Conservation (phyloP, 2,888 invertebrate genomes). For the Candidula unifasciata region DNA sequence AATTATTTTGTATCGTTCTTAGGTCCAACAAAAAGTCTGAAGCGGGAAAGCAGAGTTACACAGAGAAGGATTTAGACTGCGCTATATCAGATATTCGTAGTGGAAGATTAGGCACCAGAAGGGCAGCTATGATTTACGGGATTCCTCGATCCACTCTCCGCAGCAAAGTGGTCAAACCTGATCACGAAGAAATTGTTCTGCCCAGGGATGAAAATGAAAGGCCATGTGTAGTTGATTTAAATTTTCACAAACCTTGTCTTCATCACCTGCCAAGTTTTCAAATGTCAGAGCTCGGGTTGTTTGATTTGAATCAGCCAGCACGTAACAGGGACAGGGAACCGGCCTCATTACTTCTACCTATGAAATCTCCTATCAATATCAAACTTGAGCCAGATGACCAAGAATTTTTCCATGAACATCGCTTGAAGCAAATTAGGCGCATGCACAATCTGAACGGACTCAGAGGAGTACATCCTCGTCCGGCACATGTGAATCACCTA, state of each 20-base stretch:
- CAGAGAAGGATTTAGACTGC: conserved; percentile 94
- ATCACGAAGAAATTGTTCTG: conserved; percentile 36
- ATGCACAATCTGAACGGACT: conserved; percentile 73
- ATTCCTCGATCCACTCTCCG: conserved; percentile 96
- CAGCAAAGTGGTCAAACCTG: conserved; percentile 85
- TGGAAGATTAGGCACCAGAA: conserved; percentile 92
- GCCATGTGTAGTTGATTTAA: background rate
- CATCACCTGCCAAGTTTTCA: conserved; percentile 52
- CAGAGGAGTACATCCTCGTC: conserved; percentile 62
- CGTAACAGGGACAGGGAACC: conserved; percentile 52
- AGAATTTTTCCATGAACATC: conserved; percentile 1
- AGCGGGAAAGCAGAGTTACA: conserved; percentile 83
- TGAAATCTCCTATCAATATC: conserved; percentile 53
- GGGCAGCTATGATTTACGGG: conserved; percentile 96
- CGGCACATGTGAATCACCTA: conserved; percentile 65
- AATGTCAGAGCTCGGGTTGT: conserved; percentile 55
- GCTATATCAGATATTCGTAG: conserved; percentile 96
- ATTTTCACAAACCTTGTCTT: conserved; percentile 16
- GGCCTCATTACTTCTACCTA: conserved; percentile 53
- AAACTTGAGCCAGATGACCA: conserved; percentile 45
- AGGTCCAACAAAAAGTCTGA: conserved; percentile 25
- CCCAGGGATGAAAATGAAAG: conserved; percentile 42
- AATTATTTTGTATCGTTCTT: background rate
- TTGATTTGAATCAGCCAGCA: conserved; percentile 16
- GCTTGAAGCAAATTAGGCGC: conserved; percentile 69